Conservation (phyloP, 1,140 invertebrate species). For the Diorhabda sublineata region DNA sequence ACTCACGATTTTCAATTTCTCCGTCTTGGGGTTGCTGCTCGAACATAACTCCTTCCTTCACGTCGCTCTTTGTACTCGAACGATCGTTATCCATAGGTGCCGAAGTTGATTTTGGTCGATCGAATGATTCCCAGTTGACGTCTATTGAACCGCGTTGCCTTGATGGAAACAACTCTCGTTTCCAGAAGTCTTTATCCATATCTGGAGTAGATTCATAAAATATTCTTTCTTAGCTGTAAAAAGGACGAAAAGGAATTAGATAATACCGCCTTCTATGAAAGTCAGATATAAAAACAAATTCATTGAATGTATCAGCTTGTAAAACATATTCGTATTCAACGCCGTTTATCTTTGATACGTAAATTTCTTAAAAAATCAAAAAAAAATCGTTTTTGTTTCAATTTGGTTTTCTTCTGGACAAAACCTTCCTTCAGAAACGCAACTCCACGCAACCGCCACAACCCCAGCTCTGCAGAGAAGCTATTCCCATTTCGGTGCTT, state of each 20-base stretch:
- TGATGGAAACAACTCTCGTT: constrained; percentile 24
- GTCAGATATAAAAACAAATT: too few relatives aligned
- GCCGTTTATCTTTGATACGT: too few relatives aligned
- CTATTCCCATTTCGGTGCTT: too few relatives aligned
- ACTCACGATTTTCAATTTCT: constrained; percentile 9
- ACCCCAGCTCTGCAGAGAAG: too few relatives aligned
- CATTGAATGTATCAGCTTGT: too few relatives aligned
- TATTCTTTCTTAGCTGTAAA: neutral
- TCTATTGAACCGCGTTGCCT: constrained; percentile 15
- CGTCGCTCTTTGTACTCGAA: neutral
- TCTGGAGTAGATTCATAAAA: neutral
- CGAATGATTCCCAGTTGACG: neutral
- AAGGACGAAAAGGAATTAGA: neutral
- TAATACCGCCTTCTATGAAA: too few relatives aligned
- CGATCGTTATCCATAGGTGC: neutral
- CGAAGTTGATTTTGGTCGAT: neutral
- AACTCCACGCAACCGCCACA: too few relatives aligned
- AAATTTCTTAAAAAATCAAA: too few relatives aligned
- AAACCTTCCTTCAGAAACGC: too few relatives aligned
- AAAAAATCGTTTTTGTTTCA: too few relatives aligned
- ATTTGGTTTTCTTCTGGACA: too few relatives aligned
- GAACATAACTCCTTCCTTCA: constrained; percentile 8
- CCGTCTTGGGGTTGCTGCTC: constrained; percentile 9
- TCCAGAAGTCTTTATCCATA: constrained; percentile 28
- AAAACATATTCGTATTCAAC: too few relatives aligned